A percentile compares a stretch with the other conserved stretches of the same genome.
These are phyloP conservation scores for Connochaetes taurinus DNA, from an alignment of 2,113 vertebrate genomes.

Conservation along the genomic window DNA sequence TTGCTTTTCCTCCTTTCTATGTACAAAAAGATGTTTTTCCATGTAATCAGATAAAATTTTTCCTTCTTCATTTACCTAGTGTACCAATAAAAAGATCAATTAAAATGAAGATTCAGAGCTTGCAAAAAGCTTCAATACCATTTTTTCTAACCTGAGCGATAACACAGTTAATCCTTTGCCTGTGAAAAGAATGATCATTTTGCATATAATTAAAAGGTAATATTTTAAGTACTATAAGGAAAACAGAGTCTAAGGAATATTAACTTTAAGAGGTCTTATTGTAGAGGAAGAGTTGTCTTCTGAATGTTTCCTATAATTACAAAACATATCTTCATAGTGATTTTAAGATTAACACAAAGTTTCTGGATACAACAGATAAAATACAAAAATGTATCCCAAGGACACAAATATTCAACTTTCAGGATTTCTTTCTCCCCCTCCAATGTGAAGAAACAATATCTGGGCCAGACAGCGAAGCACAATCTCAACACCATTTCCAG, in stretches of 20 bases:
- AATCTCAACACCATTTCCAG: not conserved
- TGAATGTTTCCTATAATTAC: not conserved
- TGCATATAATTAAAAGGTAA: not conserved
- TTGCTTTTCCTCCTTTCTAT: not conserved
- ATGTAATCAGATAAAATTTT: not conserved
- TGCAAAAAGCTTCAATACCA: not conserved
- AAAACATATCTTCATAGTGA: not conserved
- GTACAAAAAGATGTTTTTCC: not conserved
- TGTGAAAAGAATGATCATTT: not conserved
- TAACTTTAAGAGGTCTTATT: not conserved
- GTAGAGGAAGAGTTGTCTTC: not conserved
- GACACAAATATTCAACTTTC: not conserved
- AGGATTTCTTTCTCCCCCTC: not conserved
- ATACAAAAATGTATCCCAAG: not conserved
- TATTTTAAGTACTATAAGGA: not conserved
- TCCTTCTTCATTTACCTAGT: not conserved
- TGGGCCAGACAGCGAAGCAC: not conserved
- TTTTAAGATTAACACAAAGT: not conserved
- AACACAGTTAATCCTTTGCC: not conserved
- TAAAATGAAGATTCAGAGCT: not conserved
- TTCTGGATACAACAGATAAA: not conserved
- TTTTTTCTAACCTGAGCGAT: not conserved
- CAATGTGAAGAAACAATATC: not conserved
- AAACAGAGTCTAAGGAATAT: not conserved
- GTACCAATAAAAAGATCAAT: not conserved